Conservation (phyloP, 2,797 vertebrate species). For the Sebastes iracundus region DNA sequence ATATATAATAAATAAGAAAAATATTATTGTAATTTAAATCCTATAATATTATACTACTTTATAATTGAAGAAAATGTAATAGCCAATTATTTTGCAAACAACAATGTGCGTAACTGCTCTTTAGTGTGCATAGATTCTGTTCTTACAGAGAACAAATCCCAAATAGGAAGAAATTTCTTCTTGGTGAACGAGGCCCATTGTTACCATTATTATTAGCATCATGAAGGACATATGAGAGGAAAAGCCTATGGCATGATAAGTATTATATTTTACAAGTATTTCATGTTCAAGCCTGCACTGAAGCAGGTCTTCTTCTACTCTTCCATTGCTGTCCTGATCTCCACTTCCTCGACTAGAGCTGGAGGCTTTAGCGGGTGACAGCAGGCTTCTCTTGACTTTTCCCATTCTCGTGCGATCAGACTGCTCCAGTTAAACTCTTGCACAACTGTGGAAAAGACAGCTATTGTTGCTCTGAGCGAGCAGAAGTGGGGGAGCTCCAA, state of each 20-base stretch:
- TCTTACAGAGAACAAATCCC: not conserved
- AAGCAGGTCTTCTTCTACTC: slow-evolving; percentile 13
- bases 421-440: slow-evolving; percentile 57
- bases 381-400: slow-evolving; percentile 44
- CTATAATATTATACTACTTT: not conserved
- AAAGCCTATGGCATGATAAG: not conserved
- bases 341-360: slow-evolving; percentile 43
- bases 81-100: not conserved
- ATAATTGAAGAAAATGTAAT: not conserved
- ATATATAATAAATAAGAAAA: not conserved
- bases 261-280: not conserved
- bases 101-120: not conserved
- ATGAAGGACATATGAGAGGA: not conserved
- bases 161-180: no score
- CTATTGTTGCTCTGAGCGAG: slow-evolving; percentile 57
- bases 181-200: not conserved
- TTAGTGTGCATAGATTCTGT: not conserved
- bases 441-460: slow-evolving; percentile 62
- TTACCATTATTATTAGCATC: not conserved
- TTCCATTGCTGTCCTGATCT: slow-evolving; percentile 24
- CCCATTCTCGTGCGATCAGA: slow-evolving; percentile 49
- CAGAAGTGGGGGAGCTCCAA: slow-evolving; percentile 52
- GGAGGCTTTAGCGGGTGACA: slow-evolving; percentile 55
- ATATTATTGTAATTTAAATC: not conserved
- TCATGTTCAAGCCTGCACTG: not conserved